A percentile compares a stretch with the other conserved stretches of the same genome.
These are phyloP conservation scores for Corythaixoides concolor DNA, from an alignment of 2,113 vertebrate species.

Conservation along the genomic window DNA sequence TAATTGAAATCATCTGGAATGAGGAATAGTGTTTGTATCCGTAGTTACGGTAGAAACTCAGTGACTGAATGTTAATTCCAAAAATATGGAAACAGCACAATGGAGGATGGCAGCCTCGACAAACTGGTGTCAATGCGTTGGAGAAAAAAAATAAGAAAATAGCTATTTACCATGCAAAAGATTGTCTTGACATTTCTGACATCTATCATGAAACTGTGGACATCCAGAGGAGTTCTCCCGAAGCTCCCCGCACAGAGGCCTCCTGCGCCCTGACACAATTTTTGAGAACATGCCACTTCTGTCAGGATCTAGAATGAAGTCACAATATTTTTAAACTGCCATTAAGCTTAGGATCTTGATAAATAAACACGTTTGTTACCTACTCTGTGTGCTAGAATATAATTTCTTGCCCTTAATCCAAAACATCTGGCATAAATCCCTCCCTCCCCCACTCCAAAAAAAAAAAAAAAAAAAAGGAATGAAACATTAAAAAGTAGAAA, in stretches of 20 bases:
- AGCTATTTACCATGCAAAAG: slow-evolving; percentile 79
- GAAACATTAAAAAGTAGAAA: not conserved
- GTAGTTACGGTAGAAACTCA: not conserved
- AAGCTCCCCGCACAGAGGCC: slow-evolving; percentile 76
- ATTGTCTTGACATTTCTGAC: slow-evolving; percentile 83
- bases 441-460: rapidly evolving
- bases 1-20: not conserved
- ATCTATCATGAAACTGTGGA: slow-evolving; percentile 82
- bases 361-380: not conserved
- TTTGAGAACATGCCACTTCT: slow-evolving; percentile 42
- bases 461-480: not conserved
- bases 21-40: not conserved
- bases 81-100: not conserved
- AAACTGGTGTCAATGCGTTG: not conserved
- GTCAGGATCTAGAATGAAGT: slow-evolving; percentile 55
- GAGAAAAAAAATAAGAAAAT: not conserved
- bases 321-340: not conserved
- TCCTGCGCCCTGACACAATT: slow-evolving; percentile 36
- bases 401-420: not conserved
- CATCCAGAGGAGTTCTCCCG: slow-evolving; percentile 84
- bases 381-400: not conserved
- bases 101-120: not conserved
- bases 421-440: not conserved
- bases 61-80: not conserved
- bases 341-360: not conserved